Percentiles rank a stretch among this genome's conserved stretches.
Evolutionary conservation across 2,888 invertebrate species (phyloP).

Genomic region (Lymantria monacha): DNA sequence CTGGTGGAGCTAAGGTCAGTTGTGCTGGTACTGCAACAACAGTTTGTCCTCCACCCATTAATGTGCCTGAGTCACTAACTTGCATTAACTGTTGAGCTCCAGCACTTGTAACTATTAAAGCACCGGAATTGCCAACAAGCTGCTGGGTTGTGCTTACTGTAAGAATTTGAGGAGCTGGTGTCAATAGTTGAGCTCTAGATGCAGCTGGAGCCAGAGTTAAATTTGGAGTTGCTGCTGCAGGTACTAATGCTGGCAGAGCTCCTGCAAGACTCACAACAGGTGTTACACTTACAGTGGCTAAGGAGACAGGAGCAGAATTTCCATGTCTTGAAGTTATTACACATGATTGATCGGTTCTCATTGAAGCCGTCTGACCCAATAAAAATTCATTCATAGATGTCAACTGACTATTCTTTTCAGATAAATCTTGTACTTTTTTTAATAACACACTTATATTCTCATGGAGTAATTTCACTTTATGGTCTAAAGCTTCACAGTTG

Average conservation of each 20-base stretch:
- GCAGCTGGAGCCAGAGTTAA: conserved; percentile 69
- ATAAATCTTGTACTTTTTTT: conserved; percentile 70
- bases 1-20: conserved; percentile 63
- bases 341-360: conserved; percentile 69
- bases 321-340: conserved; percentile 76
- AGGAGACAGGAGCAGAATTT: conserved; percentile 71
- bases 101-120: conserved; percentile 75
- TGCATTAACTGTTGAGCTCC: conserved; percentile 78
- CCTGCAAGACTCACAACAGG: conserved; percentile 74
- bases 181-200: conserved; percentile 69
- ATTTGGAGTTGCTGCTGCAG: conserved; percentile 65
- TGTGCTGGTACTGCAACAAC: conserved; percentile 77
- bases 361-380: conserved; percentile 66
- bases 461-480: conserved; percentile 71
- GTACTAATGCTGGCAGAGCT: conserved; percentile 67
- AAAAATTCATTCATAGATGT: conserved; percentile 78
- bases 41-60: conserved; percentile 75
- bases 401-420: conserved; percentile 71
- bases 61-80: conserved; percentile 75
- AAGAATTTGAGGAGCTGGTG: conserved; percentile 73
- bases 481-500: conserved; percentile 67
- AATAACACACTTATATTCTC: conserved; percentile 75
- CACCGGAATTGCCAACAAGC: conserved; percentile 72
- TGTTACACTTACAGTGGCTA: conserved; percentile 76
- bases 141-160: conserved; percentile 78